Percentiles rank a stretch among this genome's conserved stretches.
Conservation (phyloP, 2,797 vertebrate genomes). For the Anguilla marmorata region DNA sequence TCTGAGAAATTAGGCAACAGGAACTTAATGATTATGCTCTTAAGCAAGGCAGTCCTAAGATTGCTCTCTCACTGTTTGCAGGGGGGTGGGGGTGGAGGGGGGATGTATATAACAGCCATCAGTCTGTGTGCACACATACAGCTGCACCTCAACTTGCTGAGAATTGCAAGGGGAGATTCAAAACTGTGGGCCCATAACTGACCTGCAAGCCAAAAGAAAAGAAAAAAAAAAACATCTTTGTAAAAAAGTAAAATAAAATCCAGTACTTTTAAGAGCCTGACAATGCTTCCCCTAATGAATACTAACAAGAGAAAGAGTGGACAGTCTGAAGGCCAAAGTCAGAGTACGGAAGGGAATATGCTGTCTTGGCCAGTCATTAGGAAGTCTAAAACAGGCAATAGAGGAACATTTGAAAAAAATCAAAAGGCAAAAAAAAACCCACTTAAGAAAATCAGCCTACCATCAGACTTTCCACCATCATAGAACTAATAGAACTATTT, state of each 20-base stretch:
- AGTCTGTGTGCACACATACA: not conserved
- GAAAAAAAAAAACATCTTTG: not conserved
- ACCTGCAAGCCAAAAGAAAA: not conserved
- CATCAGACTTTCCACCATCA: not conserved
- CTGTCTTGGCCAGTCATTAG: not conserved
- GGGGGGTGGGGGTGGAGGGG: not conserved
- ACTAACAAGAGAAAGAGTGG: not conserved
- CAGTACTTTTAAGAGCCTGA: not conserved
- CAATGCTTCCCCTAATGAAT: not conserved
- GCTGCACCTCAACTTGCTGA: not conserved
- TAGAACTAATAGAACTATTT: not conserved
- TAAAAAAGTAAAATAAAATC: not conserved
- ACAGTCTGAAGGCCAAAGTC: not conserved
- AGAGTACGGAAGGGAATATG: not conserved
- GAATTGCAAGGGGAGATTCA: not conserved
- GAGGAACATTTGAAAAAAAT: not conserved
- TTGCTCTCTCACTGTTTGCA: constrained; percentile 35
- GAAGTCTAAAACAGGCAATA: not conserved
- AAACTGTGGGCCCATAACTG: not conserved
- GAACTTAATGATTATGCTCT: constrained; percentile 72
- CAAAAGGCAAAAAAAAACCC: constrained; percentile 32
- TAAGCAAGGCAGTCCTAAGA: constrained; percentile 59
- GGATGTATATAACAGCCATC: not conserved
- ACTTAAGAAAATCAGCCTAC: constrained; percentile 46
- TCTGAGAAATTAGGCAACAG: constrained; percentile 68